Conservation (phyloP, 2,888 invertebrate species). For the Parasteatoda lunata region DNA sequence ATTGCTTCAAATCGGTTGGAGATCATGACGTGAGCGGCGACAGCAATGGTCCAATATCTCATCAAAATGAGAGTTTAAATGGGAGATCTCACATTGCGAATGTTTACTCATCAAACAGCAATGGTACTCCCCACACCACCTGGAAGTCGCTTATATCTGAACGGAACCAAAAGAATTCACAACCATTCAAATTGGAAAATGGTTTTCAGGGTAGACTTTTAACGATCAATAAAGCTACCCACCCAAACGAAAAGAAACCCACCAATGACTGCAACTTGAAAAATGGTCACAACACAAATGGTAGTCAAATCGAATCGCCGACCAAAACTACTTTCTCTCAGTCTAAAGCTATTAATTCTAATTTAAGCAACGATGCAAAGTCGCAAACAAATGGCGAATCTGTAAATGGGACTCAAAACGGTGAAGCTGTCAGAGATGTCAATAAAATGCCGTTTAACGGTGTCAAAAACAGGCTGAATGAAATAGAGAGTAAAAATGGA, state of each 20-base stretch:
- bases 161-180: conserved; percentile 51
- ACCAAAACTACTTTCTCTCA: neutral
- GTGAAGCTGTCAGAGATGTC: neutral
- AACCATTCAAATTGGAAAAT: conserved; percentile 64
- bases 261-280: neutral
- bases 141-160: conserved; percentile 64
- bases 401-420: neutral
- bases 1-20: conserved; percentile 91
- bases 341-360: neutral
- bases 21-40: conserved; percentile 78
- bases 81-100: conserved; percentile 22
- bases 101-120: conserved; percentile 7
- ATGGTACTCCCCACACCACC: conserved; percentile 49
- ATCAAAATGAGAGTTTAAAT: conserved; percentile 7
- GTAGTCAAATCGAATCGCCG: neutral
- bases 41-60: neutral
- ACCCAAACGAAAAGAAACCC: conserved; percentile 38
- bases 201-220: conserved; percentile 62
- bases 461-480: neutral
- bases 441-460: neutral
- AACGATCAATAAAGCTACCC: conserved; percentile 53
- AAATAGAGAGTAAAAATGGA: neutral
- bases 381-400: neutral
- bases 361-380: neutral
- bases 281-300: conserved; percentile 14